Conservation (phyloP, 2,888 invertebrate species). For the Apamea sordens region DNA sequence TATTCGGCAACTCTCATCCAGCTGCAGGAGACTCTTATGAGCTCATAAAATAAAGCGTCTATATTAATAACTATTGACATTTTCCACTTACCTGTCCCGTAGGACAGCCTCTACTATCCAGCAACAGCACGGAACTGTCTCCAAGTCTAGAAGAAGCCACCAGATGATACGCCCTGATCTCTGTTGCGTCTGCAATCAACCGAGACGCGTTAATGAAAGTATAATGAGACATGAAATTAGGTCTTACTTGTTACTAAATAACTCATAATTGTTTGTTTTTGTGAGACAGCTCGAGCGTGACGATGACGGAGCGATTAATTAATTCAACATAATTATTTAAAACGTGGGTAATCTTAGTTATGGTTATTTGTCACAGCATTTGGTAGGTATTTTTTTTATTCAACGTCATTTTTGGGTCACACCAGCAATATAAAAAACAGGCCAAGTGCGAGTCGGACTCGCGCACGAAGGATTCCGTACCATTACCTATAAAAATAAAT, state of each 20-base stretch:
- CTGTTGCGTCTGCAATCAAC: conserved; percentile 80
- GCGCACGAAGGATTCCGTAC: no score
- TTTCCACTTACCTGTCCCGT: conserved; percentile 90
- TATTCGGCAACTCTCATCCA: no score
- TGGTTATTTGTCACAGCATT: conserved; percentile 11
- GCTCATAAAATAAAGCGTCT: background rate
- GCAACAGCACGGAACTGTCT: conserved; percentile 93
- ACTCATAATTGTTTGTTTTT: conserved; percentile 21
- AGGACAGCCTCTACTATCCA: conserved; percentile 95
- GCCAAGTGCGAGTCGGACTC: no score
- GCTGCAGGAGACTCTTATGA: background rate
- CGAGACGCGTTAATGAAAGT: conserved; percentile 15
- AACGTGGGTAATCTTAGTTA: conserved; percentile 7
- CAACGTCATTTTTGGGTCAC: background rate
- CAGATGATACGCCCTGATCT: conserved; percentile 94
- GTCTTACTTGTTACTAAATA: conserved; percentile 22
- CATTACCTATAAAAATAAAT: no score
- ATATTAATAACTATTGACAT: background rate
- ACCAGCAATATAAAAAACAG: no score
- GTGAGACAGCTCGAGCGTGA: conserved; percentile 20
- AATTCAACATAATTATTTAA: conserved; percentile 28
- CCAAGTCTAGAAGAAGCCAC: conserved; percentile 94
- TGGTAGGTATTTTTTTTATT: background rate
- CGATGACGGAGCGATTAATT: conserved; percentile 36
- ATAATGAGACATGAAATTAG: conserved; percentile 56